A percentile compares a stretch with the other conserved stretches of the same genome.
These are phyloP conservation scores for Lordiphosa clarofinis DNA, from an alignment of 1,140 invertebrate genomes.

Conservation along the genomic window DNA sequence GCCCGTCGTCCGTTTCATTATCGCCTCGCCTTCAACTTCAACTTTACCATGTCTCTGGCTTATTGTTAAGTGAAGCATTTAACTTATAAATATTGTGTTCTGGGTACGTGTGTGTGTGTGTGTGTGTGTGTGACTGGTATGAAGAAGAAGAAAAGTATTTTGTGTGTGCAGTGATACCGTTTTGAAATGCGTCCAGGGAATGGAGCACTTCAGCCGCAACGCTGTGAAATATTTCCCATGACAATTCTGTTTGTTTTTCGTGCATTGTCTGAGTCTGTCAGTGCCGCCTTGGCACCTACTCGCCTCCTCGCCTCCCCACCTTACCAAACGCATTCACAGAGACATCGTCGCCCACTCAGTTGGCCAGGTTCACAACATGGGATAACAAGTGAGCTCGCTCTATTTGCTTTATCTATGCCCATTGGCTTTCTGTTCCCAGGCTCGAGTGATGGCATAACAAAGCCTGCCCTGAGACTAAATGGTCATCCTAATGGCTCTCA, in stretches of 20 bases:
- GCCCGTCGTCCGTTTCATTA: constrained; percentile 61
- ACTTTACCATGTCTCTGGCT: constrained; percentile 45
- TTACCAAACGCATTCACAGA: constrained; percentile 12
- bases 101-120: constrained; percentile 55
- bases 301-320: constrained; percentile 38
- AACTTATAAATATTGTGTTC: constrained; percentile 70
- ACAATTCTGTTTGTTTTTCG: constrained; percentile 77
- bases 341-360: constrained; percentile 59
- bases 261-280: constrained; percentile 59
- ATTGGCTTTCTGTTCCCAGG: constrained; percentile 49
- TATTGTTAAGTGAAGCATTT: constrained; percentile 78
- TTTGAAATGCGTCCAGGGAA: constrained; percentile 55
- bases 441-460: constrained; percentile 17
- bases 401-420: constrained; percentile 71
- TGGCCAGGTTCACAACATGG: constrained; percentile 13
- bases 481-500: constrained; percentile 12
- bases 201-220: constrained; percentile 31
- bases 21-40: constrained; percentile 56
- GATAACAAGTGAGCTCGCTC: constrained; percentile 40
- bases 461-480: constrained; percentile 8
- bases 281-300: background rate
- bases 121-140: constrained; percentile 56
- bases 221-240: constrained; percentile 72
- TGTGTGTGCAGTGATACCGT: constrained; percentile 68
- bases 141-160: constrained; percentile 66